phyloP scores from a whole-genome alignment of 2,888 invertebrate genomes.

The Thera britannica region DNA sequence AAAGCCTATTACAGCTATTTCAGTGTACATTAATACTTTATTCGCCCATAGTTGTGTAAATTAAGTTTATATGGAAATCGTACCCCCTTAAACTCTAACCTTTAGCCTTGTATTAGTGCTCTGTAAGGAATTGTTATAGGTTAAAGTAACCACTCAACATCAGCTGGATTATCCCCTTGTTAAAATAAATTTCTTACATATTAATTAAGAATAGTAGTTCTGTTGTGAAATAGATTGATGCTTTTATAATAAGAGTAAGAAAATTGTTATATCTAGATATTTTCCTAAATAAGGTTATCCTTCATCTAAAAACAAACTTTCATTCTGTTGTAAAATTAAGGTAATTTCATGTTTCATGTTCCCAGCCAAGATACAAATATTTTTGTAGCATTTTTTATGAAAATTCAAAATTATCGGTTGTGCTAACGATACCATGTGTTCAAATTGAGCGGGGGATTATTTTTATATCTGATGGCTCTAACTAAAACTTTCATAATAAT shows the following conservation, averaged over 20 bases:
- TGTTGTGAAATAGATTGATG: no score
- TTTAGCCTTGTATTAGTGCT: neutral
- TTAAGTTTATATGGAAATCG: no score
- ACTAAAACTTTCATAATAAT: neutral
- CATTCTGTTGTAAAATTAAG: no score
- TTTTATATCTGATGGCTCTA: neutral
- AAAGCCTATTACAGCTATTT: no score
- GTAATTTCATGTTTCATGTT: slow-evolving; percentile 1
- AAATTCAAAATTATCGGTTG: slow-evolving; percentile 7
- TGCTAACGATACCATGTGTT: slow-evolving; percentile 12
- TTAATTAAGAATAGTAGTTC: no score
- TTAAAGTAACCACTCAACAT: no score
- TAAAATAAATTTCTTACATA: no score
- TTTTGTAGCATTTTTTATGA: slow-evolving; percentile 14
- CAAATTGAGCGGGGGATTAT: neutral
- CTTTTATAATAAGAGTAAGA: neutral
- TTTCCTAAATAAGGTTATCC: neutral
- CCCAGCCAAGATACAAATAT: slow-evolving; percentile 2
- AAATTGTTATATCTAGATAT: neutral
- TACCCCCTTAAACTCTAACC: neutral
- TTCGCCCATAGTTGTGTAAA: no score
- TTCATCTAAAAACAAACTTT: no score
- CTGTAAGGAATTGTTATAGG: no score
- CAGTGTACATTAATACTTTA: no score
- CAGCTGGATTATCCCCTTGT: no score